These are phyloP conservation scores for Tetramorium bicarinatum DNA, from an alignment of 2,888 invertebrate genomes.

Conservation along the genomic window DNA sequence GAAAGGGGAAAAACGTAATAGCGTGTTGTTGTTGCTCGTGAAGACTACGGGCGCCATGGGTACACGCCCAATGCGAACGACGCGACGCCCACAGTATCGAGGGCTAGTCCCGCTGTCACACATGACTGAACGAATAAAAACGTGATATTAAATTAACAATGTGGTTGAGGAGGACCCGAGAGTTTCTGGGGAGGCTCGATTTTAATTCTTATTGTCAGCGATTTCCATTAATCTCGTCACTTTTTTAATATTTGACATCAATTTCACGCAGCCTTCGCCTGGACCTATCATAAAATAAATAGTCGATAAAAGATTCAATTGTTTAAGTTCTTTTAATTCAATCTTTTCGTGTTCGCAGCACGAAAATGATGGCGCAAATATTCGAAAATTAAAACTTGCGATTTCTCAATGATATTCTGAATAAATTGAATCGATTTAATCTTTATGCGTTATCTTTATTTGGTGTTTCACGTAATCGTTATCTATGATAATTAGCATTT, in stretches of 20 bases:
- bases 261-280: neutral
- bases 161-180: neutral
- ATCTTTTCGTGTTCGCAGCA: neutral
- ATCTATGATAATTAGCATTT: neutral
- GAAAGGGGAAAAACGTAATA: slow-evolving; percentile 28
- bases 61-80: slow-evolving; percentile 28
- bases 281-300: neutral
- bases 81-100: slow-evolving; percentile 15
- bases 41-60: slow-evolving; percentile 18
- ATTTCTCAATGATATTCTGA: neutral
- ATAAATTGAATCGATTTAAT: neutral
- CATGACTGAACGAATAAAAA: slow-evolving; percentile 13
- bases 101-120: neutral
- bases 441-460: neutral
- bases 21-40: slow-evolving; percentile 25
- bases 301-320: neutral
- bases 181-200: neutral
- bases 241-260: neutral
- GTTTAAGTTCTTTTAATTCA: neutral
- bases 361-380: neutral
- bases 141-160: slow-evolving; percentile 24
- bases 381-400: neutral
- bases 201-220: neutral
- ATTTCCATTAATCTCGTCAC: neutral
- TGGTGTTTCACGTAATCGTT: neutral